Evolutionary conservation across 2,113 vertebrate genomes (phyloP).

Genomic region (Melanotaenia duboulayi): DNA sequence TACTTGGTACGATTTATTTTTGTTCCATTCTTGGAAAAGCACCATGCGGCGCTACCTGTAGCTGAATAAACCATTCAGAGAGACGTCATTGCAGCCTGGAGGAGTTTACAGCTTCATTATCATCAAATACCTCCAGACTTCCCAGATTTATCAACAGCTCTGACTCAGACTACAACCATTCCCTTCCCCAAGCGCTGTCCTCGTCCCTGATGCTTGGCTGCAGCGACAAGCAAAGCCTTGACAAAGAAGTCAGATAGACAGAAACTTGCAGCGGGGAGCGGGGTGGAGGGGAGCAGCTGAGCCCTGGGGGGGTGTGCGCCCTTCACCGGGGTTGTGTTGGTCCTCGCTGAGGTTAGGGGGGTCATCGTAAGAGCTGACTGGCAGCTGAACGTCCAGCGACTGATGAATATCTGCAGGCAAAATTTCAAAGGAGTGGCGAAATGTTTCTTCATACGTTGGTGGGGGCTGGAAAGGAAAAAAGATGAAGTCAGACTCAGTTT

Average conservation of each 20-base stretch:
- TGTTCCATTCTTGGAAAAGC: constrained; percentile 7
- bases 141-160: constrained; percentile 13
- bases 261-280: neutral
- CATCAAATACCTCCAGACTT: constrained; percentile 9
- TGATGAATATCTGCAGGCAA: constrained; percentile 21
- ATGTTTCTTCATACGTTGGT: constrained; percentile 79
- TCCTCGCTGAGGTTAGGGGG: constrained; percentile 37
- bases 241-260: constrained; percentile 5
- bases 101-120: constrained; percentile 15
- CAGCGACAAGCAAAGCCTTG: neutral
- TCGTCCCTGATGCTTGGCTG: constrained; percentile 8
- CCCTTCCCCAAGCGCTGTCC: neutral
- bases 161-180: constrained; percentile 23
- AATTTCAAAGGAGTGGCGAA: constrained; percentile 61
- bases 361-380: neutral
- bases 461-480: constrained; percentile 65
- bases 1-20: no score
- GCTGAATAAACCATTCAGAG: neutral
- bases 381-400: constrained; percentile 29
- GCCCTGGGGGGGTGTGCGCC: constrained; percentile 3
- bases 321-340: constrained; percentile 11
- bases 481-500: no score
- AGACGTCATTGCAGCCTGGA: neutral
- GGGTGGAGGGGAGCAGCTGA: neutral
- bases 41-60: neutral